Evolutionary conservation across 2,888 invertebrate species (phyloP).

Genomic region (Xanthorhoe designata): DNA sequence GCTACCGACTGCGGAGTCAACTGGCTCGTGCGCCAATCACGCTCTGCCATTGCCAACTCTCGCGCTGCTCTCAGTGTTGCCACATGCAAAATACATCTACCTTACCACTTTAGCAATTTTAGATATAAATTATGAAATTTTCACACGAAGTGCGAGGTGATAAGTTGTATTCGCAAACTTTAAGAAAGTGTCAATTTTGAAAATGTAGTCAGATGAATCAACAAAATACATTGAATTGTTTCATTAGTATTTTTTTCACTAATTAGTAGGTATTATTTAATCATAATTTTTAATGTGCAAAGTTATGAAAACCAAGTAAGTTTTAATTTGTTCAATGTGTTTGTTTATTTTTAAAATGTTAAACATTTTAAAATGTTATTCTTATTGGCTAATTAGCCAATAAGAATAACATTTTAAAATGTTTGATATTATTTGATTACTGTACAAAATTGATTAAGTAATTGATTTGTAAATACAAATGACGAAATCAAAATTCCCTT

Average conservation of each 20-base stretch:
- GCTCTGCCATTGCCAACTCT: conserved; percentile 61
- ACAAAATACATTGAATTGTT: neutral
- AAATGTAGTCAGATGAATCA: conserved; percentile 15
- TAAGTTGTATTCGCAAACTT: conserved; percentile 56
- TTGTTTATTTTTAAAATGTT: too few species aligned
- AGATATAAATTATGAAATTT: conserved; percentile 50
- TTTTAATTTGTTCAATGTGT: too few species aligned
- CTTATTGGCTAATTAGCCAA: too few species aligned
- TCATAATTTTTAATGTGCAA: too few species aligned
- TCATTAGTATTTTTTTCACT: neutral
- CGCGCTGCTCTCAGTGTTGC: conserved; percentile 59
- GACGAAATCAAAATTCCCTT: neutral
- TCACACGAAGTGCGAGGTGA: conserved; percentile 67
- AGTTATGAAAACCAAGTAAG: too few species aligned
- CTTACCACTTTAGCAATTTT: conserved; percentile 54
- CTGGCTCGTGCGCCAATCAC: conserved; percentile 62
- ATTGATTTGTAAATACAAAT: conserved; percentile 1
- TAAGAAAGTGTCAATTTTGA: conserved; percentile 53
- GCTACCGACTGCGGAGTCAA: conserved; percentile 79
- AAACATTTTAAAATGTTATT: too few species aligned
- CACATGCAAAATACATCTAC: conserved; percentile 56
- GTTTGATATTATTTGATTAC: too few species aligned
- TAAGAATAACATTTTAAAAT: too few species aligned
- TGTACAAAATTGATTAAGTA: neutral
- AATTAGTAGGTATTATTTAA: too few species aligned